A percentile compares a stretch with the other conserved stretches of the same genome.
Conservation (phyloP, 2,113 vertebrate species). For the Esox niger region DNA sequence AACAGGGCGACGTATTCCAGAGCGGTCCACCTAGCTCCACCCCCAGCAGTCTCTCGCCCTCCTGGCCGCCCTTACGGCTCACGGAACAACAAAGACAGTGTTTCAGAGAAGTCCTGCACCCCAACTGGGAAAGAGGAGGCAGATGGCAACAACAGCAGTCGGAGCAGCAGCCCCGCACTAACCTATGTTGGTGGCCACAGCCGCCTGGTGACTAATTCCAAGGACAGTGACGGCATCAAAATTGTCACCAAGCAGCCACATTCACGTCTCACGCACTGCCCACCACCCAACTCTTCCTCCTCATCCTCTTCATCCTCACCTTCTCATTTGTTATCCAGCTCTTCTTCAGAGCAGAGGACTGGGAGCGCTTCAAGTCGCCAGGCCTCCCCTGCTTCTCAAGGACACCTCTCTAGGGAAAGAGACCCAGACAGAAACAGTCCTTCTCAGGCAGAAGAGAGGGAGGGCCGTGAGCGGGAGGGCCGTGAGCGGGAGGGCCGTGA, state of each 20-base stretch:
- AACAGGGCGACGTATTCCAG: constrained; percentile 77
- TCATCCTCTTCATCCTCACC: constrained; percentile 37
- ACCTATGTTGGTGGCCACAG: constrained; percentile 47
- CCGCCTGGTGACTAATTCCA: constrained; percentile 54
- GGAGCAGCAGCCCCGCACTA: constrained; percentile 66
- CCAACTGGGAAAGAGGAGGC: constrained; percentile 64
- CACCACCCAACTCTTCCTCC: constrained; percentile 39
- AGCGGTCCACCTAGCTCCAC: constrained; percentile 69
- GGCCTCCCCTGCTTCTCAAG: constrained; percentile 58
- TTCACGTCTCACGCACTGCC: constrained; percentile 56
- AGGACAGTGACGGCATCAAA: constrained; percentile 54
- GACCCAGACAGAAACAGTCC: constrained; percentile 52
- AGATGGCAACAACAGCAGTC: constrained; percentile 58
- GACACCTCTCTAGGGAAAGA: constrained; percentile 60
- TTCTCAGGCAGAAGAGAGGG: constrained; percentile 57
- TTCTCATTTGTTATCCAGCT: constrained; percentile 24
- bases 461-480: constrained; percentile 1
- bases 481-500: constrained; percentile 55
- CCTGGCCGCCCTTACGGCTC: constrained; percentile 75
- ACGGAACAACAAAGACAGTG: constrained; percentile 70
- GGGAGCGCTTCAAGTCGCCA: constrained; percentile 57
- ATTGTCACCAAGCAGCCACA: constrained; percentile 56
- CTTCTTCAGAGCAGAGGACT: constrained; percentile 62
- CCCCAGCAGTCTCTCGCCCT: constrained; percentile 71
- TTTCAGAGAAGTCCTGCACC: constrained; percentile 57